A percentile compares a stretch with the other conserved stretches of the same genome.
phyloP scores from a whole-genome alignment of 2,888 invertebrate genomes.

The Cataglyphis albicans region DNA sequence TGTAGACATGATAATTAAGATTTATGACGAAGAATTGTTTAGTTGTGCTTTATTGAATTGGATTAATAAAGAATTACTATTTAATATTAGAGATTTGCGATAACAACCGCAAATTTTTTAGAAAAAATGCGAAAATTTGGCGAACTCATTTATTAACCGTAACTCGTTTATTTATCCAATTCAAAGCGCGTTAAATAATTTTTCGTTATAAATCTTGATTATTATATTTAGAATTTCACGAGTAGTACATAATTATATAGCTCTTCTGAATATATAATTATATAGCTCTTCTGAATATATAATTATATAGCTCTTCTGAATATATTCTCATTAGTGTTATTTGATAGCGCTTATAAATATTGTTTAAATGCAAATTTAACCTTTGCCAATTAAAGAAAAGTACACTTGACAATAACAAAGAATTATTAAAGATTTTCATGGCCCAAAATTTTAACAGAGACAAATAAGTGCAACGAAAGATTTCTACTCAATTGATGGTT shows the following conservation, averaged over 20 bases:
- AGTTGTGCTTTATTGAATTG: too few species aligned
- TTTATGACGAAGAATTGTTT: too few species aligned
- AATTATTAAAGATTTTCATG: not conserved
- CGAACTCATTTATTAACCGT: not conserved
- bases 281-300: not conserved
- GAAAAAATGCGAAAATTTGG: not conserved
- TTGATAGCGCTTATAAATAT: not conserved
- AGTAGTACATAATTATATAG: not conserved
- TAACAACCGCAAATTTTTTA: not conserved
- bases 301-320: not conserved
- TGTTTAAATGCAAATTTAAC: not conserved
- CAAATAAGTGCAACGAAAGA: conserved; percentile 19
- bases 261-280: not conserved
- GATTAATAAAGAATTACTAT: too few species aligned
- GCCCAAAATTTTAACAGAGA: conserved; percentile 1
- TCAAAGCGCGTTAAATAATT: not conserved
- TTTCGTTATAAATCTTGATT: not conserved
- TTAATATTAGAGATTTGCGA: not conserved
- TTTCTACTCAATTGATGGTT: conserved; percentile 63
- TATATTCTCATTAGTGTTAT: not conserved
- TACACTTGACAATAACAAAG: not conserved
- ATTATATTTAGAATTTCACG: not conserved
- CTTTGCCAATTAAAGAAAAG: not conserved
- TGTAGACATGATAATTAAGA: too few species aligned
- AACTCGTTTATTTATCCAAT: not conserved